These are phyloP conservation scores for Anhinga anhinga DNA, from an alignment of 2,113 vertebrate genomes.

Conservation along the genomic window DNA sequence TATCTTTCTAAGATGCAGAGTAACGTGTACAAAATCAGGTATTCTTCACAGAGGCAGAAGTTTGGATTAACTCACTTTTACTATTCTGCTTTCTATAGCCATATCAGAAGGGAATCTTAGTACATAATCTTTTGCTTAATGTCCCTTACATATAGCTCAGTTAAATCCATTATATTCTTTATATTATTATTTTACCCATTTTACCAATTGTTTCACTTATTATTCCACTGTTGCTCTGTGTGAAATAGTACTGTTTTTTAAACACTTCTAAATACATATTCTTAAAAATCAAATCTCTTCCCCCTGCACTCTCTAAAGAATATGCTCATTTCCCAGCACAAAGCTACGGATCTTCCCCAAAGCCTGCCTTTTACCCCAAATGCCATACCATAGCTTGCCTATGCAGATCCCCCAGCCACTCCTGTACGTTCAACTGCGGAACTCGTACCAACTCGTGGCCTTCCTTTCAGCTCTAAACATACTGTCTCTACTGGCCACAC, in stretches of 20 bases:
- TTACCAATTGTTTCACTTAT: background rate
- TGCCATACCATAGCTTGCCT: background rate
- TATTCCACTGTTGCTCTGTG: background rate
- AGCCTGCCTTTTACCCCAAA: background rate
- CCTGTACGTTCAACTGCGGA: background rate
- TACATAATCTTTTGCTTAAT: background rate
- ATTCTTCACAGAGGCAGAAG: background rate
- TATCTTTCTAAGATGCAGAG: background rate
- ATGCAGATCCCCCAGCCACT: background rate
- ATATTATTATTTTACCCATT: background rate
- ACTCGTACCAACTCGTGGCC: background rate
- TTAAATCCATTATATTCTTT: background rate
- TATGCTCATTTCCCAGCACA: background rate
- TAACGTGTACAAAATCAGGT: background rate
- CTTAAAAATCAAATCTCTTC: background rate
- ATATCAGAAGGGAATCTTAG: background rate
- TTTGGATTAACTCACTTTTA: background rate
- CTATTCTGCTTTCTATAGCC: background rate
- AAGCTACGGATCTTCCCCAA: background rate
- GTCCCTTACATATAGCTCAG: background rate
- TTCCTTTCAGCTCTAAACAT: background rate
- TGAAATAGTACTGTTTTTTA: background rate
- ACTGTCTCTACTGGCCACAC: background rate
- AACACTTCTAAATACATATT: background rate
- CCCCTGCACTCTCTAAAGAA: background rate